These are phyloP conservation scores for Solenodon paradoxus DNA, from an alignment of 2,113 vertebrate genomes.

Conservation along the genomic window DNA sequence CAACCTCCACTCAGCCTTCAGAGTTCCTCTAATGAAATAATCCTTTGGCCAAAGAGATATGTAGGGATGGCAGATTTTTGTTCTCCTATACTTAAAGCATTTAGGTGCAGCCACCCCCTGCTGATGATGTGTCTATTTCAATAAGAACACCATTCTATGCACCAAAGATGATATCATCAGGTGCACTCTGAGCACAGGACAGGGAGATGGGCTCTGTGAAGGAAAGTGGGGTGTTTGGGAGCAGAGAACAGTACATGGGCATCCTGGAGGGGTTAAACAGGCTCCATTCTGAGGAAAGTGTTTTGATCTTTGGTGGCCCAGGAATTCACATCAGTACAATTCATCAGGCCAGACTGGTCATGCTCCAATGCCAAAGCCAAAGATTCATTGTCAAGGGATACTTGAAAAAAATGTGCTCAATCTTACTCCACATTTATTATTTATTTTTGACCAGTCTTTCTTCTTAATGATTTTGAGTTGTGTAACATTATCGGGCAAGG, in stretches of 20 bases:
- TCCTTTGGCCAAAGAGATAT: too few species aligned
- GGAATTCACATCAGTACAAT: neutral
- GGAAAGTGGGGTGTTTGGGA: neutral
- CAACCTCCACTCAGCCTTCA: too few species aligned
- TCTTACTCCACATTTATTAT: neutral
- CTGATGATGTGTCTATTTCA: neutral
- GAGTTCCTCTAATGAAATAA: too few species aligned
- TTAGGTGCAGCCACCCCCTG: neutral
- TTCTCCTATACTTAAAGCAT: neutral
- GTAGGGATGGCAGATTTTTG: too few species aligned
- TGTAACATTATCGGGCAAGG: neutral
- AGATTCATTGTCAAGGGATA: neutral
- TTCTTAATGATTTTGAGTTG: neutral
- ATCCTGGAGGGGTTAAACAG: neutral
- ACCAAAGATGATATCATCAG: neutral
- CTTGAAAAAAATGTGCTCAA: neutral
- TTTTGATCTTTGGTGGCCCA: neutral
- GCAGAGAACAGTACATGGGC: neutral
- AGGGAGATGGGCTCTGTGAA: neutral
- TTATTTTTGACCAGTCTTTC: neutral
- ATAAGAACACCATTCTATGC: neutral
- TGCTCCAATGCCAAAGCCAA: neutral
- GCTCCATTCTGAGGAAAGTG: neutral
- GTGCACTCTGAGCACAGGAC: neutral
- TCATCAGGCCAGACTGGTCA: neutral